Evolutionary conservation across 2,113 vertebrate species (phyloP).

Genomic region (Clarias magur): DNA sequence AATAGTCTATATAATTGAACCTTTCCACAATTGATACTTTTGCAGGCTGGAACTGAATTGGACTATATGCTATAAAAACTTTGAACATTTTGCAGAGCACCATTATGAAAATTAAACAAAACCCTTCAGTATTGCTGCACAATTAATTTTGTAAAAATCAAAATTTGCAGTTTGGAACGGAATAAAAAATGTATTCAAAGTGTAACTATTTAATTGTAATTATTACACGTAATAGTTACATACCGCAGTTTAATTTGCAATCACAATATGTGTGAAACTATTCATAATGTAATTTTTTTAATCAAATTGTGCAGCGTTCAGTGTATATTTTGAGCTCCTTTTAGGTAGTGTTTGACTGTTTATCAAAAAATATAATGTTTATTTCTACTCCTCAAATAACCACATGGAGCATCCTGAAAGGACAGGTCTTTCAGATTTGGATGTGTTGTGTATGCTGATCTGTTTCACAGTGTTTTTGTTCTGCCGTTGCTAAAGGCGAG

Average conservation of each 20-base stretch:
- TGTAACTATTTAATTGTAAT: too few species aligned
- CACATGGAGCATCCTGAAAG: neutral
- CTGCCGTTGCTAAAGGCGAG: constrained; percentile 75
- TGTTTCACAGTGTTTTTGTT: constrained; percentile 20
- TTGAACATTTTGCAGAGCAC: neutral
- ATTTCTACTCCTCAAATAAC: neutral
- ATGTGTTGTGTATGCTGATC: neutral
- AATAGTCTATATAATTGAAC: neutral
- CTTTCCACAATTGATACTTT: too few species aligned
- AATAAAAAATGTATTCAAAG: too few species aligned
- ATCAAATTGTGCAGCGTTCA: too few species aligned
- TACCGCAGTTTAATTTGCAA: too few species aligned
- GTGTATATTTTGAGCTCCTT: neutral
- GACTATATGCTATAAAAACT: neutral
- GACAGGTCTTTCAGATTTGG: neutral
- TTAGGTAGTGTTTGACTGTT: neutral
- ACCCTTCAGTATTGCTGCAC: neutral
- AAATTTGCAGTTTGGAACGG: too few species aligned
- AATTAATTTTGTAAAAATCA: too few species aligned
- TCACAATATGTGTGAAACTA: too few species aligned
- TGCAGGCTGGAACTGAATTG: too few species aligned
- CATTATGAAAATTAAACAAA: neutral
- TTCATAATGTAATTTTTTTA: too few species aligned
- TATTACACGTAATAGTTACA: too few species aligned
- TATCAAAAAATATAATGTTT: neutral